Conservation (phyloP, 2,797 vertebrate genomes). For the Rhinichthys osculus region DNA sequence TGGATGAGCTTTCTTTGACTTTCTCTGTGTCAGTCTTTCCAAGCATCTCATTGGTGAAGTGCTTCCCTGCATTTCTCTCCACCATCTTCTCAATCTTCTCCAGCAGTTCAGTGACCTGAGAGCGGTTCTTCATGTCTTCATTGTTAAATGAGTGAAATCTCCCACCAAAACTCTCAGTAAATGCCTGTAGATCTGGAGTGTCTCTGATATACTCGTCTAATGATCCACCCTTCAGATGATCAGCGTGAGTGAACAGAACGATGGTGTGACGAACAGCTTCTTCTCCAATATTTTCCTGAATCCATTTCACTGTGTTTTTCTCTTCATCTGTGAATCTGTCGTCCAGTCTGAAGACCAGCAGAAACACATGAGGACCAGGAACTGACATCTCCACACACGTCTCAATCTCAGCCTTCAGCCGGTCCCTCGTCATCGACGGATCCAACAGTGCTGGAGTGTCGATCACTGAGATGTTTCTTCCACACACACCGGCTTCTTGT, state of each 20-base stretch:
- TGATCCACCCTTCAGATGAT: not conserved
- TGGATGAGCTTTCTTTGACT: not conserved
- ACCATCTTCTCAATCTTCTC: constrained; percentile 37
- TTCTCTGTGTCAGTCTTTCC: not conserved
- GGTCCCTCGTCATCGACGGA: not conserved
- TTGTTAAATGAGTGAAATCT: constrained; percentile 42
- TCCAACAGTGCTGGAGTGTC: constrained; percentile 38
- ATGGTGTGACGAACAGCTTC: constrained; percentile 11
- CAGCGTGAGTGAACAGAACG: constrained; percentile 44
- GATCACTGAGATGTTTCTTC: constrained; percentile 22
- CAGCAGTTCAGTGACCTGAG: constrained; percentile 43
- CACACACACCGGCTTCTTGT: not conserved
- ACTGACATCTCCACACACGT: constrained; percentile 9
- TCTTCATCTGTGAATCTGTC: not conserved
- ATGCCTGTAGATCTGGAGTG: not conserved
- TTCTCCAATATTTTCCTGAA: constrained; percentile 51
- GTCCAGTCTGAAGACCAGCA: constrained; percentile 36
- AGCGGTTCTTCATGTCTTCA: not conserved
- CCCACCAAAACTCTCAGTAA: not conserved
- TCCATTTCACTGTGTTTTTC: constrained; percentile 37
- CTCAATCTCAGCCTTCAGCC: not conserved
- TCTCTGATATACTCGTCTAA: constrained; percentile 2
- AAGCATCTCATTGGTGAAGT: constrained; percentile 34
- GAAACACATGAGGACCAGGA: constrained; percentile 49
- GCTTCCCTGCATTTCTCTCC: not conserved